Percentiles rank a stretch among this genome's conserved stretches.
phyloP scores from a whole-genome alignment of 2,888 invertebrate species.

The Eristalis arbustorum region DNA sequence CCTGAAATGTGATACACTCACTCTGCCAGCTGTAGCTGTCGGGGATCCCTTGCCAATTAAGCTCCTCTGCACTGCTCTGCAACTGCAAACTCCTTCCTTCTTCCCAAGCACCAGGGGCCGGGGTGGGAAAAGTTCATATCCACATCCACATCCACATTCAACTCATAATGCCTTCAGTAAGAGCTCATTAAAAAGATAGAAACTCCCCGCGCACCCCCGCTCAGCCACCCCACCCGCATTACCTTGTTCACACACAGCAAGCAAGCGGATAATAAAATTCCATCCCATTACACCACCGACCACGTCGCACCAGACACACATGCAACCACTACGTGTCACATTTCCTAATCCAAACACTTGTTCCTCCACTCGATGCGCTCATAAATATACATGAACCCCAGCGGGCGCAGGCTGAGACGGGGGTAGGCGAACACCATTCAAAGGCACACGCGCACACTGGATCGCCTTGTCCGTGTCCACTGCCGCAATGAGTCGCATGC shows the following conservation, averaged over 20 bases:
- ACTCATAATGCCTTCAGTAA: background rate
- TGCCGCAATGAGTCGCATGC: slow-evolving; percentile 13
- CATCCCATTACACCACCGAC: slow-evolving; percentile 37
- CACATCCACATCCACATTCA: background rate
- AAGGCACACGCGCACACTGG: slow-evolving; percentile 11
- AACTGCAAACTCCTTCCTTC: background rate
- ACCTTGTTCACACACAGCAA: background rate
- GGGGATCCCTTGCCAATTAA: background rate
- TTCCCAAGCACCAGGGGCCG: background rate
- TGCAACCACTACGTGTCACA: slow-evolving; percentile 58
- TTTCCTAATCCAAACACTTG: slow-evolving; percentile 70
- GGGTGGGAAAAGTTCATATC: background rate
- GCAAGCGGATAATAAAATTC: slow-evolving; percentile 50
- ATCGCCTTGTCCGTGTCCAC: background rate
- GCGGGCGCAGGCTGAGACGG: background rate
- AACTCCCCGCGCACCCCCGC: background rate
- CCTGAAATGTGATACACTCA: background rate
- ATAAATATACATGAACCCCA: slow-evolving; percentile 60
- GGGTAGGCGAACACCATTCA: slow-evolving; percentile 37
- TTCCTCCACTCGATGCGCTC: slow-evolving; percentile 54
- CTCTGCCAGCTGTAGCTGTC: no score
- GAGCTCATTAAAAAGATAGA: background rate
- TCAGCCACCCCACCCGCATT: background rate
- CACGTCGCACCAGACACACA: slow-evolving; percentile 34
- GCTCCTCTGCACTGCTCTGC: background rate